Percentiles rank a stretch among this genome's conserved stretches.
phyloP scores from a whole-genome alignment of 2,797 vertebrate species.

The Lagodon rhomboides region DNA sequence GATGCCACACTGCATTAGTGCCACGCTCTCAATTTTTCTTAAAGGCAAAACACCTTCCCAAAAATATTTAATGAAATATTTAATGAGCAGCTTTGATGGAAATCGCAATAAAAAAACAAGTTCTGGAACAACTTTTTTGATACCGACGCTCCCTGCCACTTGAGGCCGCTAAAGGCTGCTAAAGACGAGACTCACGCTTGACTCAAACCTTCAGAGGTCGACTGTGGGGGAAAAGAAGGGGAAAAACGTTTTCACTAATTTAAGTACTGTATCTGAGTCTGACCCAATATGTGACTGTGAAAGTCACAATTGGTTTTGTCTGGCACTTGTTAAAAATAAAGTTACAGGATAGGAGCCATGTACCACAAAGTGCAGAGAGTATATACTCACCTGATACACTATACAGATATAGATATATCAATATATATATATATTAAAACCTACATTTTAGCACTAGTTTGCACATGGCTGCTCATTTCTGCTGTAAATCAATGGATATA shows the following conservation, averaged over 20 bases:
- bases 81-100: background rate
- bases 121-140: background rate
- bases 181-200: constrained; percentile 4
- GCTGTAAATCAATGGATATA: background rate
- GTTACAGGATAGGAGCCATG: background rate
- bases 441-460: background rate
- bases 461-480: background rate
- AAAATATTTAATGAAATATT: background rate
- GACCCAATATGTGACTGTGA: background rate
- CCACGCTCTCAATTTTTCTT: background rate
- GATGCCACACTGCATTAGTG: background rate
- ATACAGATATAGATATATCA: no score
- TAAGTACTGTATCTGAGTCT: background rate
- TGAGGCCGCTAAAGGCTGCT: constrained; percentile 66
- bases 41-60: background rate
- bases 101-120: background rate
- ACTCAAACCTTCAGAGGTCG: background rate
- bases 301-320: background rate
- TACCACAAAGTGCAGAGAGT: background rate
- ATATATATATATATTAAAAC: background rate
- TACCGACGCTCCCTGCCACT: constrained; percentile 55
- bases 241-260: constrained; percentile 6
- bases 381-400: background rate
- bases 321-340: background rate
- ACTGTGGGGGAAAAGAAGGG: background rate